These are phyloP conservation scores for Acanthurus lineatus DNA, from an alignment of 2,797 vertebrate genomes.

Conservation along the genomic window DNA sequence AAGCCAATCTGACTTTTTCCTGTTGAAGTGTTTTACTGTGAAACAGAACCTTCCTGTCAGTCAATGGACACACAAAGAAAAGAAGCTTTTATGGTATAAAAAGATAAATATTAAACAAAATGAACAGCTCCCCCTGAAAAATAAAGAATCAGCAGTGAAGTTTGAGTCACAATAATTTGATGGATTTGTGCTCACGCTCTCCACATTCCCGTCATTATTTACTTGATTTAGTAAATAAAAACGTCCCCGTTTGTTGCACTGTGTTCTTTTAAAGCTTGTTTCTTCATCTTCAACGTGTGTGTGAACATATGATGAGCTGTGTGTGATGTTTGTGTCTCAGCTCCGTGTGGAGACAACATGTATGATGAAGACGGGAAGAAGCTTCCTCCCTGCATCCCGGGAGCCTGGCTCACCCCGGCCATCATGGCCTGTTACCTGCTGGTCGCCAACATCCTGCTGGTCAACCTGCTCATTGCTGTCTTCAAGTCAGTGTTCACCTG, in stretches of 20 bases:
- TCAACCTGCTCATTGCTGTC: slow-evolving; percentile 97
- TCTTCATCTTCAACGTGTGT: no score
- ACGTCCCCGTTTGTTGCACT: no score
- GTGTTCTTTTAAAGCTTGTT: no score
- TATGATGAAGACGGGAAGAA: slow-evolving; percentile 97
- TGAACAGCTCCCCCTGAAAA: no score
- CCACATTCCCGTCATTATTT: no score
- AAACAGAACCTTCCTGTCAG: not conserved
- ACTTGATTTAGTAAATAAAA: no score
- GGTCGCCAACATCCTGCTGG: slow-evolving; percentile 97
- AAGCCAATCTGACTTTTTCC: not conserved
- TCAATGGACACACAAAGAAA: no score
- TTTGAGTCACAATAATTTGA: no score
- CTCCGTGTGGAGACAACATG: slow-evolving; percentile 95
- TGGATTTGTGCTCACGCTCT: no score
- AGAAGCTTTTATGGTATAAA: no score
- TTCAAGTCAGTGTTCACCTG: slow-evolving; percentile 90
- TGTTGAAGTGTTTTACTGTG: not conserved
- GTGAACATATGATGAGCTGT: not conserved
- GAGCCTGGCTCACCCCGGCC: slow-evolving; percentile 96
- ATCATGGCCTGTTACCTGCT: slow-evolving; percentile 98
- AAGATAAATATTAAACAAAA: not conserved
- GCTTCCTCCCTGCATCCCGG: slow-evolving; percentile 95
- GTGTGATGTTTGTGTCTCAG: slow-evolving; percentile 72
- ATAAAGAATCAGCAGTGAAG: no score